Evolutionary conservation across 2,888 invertebrate genomes (phyloP).

Genomic region (Dorcus parallelipipedus): DNA sequence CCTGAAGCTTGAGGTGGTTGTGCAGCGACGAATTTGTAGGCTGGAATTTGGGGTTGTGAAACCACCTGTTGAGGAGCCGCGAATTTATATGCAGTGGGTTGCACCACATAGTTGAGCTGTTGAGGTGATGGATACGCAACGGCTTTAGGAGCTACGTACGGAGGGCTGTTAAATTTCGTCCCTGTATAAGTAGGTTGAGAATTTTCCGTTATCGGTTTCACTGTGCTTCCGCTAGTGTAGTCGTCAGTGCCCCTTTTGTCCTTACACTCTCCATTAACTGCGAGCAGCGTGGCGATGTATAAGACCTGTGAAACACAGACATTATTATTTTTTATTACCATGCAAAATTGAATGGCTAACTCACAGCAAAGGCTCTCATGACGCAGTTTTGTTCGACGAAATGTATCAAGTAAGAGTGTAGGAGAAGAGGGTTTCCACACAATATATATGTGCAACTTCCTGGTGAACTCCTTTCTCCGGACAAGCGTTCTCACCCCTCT

Average conservation of each 20-base stretch:
- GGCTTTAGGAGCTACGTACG: slow-evolving; percentile 4
- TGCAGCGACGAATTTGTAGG: no score
- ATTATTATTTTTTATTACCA: slow-evolving; percentile 10
- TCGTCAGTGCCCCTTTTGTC: slow-evolving; percentile 18
- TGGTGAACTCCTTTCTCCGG: slow-evolving; percentile 44
- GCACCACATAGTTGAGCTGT: slow-evolving; percentile 14
- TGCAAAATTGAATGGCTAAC: slow-evolving; percentile 24
- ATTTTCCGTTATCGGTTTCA: slow-evolving; percentile 18
- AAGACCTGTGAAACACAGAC: slow-evolving; percentile 6
- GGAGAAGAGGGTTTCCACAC: slow-evolving; percentile 28
- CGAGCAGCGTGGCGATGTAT: slow-evolving; percentile 4
- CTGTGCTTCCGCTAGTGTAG: slow-evolving; percentile 13
- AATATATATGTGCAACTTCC: slow-evolving; percentile 42
- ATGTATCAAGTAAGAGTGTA: slow-evolving; percentile 33
- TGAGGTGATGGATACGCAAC: slow-evolving; percentile 12
- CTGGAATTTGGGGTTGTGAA: slow-evolving; percentile 14
- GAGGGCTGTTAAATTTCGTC: slow-evolving; percentile 5
- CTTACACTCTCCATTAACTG: slow-evolving; percentile 2
- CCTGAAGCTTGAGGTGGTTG: no score
- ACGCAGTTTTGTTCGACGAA: slow-evolving; percentile 26
- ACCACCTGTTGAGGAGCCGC: neutral
- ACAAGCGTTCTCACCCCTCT: slow-evolving; percentile 23
- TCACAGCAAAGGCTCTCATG: slow-evolving; percentile 41
- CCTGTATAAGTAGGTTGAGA: slow-evolving; percentile 19
- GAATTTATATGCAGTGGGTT: slow-evolving; percentile 8